Evolutionary conservation across 2,113 vertebrate genomes (phyloP).

Genomic region (Alethe castanea): DNA sequence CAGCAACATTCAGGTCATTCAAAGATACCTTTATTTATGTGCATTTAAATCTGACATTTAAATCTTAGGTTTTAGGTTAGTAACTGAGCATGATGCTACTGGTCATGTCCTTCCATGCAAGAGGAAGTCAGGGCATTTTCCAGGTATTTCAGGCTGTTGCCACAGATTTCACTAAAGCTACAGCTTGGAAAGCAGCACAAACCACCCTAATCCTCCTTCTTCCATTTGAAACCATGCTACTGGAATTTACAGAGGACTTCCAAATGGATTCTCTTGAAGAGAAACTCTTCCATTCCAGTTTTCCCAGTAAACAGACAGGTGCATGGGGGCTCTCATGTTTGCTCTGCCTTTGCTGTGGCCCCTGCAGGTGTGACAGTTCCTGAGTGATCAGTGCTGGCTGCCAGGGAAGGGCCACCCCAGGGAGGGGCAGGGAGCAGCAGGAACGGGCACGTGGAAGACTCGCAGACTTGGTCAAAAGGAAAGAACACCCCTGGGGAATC

Average conservation of each 20-base stretch:
- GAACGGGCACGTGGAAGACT: conserved; percentile 63
- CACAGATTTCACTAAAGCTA: conserved; percentile 43
- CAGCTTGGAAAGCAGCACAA: conserved; percentile 32
- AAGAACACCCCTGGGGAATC: conserved; percentile 19
- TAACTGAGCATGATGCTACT: background rate
- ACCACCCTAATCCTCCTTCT: conserved; percentile 11
- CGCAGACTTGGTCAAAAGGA: conserved; percentile 31
- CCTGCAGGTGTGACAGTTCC: conserved; percentile 67
- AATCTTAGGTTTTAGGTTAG: background rate
- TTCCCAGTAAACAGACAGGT: background rate
- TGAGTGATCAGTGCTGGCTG: conserved; percentile 73
- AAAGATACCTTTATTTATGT: background rate
- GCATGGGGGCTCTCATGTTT: background rate
- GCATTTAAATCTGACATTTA: background rate
- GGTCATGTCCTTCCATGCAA: background rate
- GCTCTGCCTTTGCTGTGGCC: background rate
- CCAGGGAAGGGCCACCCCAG: conserved; percentile 44
- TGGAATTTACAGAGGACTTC: conserved; percentile 49
- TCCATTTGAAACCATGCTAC: conserved; percentile 20
- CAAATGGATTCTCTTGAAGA: conserved; percentile 25
- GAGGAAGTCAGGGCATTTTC: background rate
- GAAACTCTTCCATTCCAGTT: background rate
- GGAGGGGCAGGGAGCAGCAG: conserved; percentile 14
- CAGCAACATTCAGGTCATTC: background rate
- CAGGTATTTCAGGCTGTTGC: background rate